These are phyloP conservation scores for Palythoa grandiflora DNA, from an alignment of 92 coral and sea anemone species.

Conservation along the genomic window DNA sequence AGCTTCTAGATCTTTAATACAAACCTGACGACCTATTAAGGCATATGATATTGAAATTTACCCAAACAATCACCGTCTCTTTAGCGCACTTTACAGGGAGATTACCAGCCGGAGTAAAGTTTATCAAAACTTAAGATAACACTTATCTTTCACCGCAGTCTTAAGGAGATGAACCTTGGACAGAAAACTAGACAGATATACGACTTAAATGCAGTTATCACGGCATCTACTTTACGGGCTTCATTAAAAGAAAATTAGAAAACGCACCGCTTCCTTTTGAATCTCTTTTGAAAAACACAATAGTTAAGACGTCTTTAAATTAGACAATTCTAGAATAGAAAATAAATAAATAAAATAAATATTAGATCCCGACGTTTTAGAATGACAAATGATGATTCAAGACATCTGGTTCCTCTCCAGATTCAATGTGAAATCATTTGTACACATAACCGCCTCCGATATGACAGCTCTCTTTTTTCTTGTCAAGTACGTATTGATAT, in stretches of 20 bases:
- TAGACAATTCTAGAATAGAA: constrained; percentile 24
- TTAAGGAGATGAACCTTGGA: neutral
- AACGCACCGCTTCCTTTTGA: neutral
- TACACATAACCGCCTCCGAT: constrained; percentile 22
- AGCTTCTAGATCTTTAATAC: neutral
- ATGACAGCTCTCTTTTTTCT: constrained; percentile 37
- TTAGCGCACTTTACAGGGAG: constrained; percentile 2
- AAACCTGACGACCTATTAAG: constrained; percentile 17
- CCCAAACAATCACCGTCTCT: constrained; percentile 9
- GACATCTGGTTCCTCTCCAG: constrained; percentile 42
- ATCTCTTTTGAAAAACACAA: constrained; percentile 16
- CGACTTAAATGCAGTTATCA: neutral
- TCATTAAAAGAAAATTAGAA: constrained; percentile 33
- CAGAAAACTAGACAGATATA: neutral
- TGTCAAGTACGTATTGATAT: constrained; percentile 38
- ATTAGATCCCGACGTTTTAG: constrained; percentile 10
- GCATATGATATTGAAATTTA: constrained; percentile 29
- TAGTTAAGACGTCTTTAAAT: constrained; percentile 43
- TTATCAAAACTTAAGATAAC: neutral
- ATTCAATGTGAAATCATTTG: constrained; percentile 31
- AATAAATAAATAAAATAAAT: constrained; percentile 32
- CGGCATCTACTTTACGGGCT: constrained; percentile 6
- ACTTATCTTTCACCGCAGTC: constrained; percentile 21
- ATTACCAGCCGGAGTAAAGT: neutral
- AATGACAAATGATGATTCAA: constrained; percentile 16